Evolutionary conservation across 2,888 invertebrate genomes (phyloP), one percentile per base, ranked within the genome.

Genomic region (Masnerella sp.): DNA sequence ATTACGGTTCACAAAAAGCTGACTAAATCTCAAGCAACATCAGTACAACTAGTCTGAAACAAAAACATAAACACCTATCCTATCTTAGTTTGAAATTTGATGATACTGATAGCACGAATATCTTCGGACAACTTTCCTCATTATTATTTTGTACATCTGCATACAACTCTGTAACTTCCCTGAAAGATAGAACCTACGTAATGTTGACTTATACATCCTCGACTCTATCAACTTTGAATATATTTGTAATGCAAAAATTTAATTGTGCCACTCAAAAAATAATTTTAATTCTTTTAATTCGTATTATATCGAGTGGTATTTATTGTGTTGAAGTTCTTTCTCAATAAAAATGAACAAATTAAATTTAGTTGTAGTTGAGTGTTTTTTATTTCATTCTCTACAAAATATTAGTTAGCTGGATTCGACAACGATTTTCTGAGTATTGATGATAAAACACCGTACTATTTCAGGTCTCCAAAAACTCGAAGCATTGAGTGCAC

Each of bases 131-230:
- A 38, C 17, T 38, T 38, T 38, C 14, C 5, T 34, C 38, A 38
- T 15, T 38, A 17, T 38, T 14, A 38, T 14, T 38, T 38, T 38
- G 38, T 38, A 17, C 38, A 38, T 38, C 17, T 38, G 38, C 38
- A 38, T 38, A 2, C 17, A 38, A 38, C 17, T 38, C 5, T 8
- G 17, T 17, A 36, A 38, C 38, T 38, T 17, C 9, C 5, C 2
- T 15, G 8, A 38, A 17, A 38, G 38, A 38, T 38, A 38, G 2
- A 38, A 5, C 17, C 5, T 17, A 17, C 7, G 14, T 9, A 36
- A 12, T 12, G 2, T 36, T 36, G 11, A 11, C 2, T n/a, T 36
- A 36, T 36, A 36, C 34, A 2, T 36, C n/a, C n/a, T n/a, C n/a
- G n/a, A n/a, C n/a, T n/a, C n/a, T n/a, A n/a, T n/a, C n/a, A n/a